Base-by-base conservation (phyloP, 2,888 invertebrate genomes). In the Embidobia sp. region DNA sequence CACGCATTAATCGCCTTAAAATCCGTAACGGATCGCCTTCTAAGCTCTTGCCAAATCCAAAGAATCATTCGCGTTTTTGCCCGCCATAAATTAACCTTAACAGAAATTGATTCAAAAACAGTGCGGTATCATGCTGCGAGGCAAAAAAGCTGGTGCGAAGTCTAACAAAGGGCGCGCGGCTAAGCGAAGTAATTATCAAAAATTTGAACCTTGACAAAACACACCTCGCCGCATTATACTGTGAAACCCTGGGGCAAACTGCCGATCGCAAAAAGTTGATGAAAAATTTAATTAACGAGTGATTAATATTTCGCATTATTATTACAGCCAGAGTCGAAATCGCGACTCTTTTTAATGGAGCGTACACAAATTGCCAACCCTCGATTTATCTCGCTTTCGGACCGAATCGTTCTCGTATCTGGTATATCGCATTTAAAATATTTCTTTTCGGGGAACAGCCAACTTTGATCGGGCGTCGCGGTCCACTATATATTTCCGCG, bases 401-500 rank as follows among this genome's bases (percentile, higher is more conserved):
- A n/a, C n/a, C n/a, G n/a, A n/a, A n/a, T n/a, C n/a, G n/a, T n/a
- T n/a, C n/a, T n/a, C n/a, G n/a, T n/a, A n/a, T n/a, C n/a, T n/a
- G n/a, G n/a, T n/a, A n/a, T n/a, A n/a, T n/a, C n/a, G n/a, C n/a
- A 70, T 70, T 70, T 59, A 51, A 19, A 42, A 57, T 35, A 4
- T 16, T 4, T 27, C 49, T 42, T 19, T 66, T 74, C 57, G 33
- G n/a, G 59, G 59, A 66, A 66, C 51, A 37, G 22, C 33, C 29
- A 73, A 57, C 64, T 73, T 73, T 73, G 73, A 73, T 73, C 73
- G 22, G 48, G 16, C 42, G 63, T 57, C 72, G 48, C 48, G 48
- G 33, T 26, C 26, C 35, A 31, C 46, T 72, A 66, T 66, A 66
- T 74, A 74, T 66, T 66, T 74, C 46, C 27, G 44, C 59, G 7